These are phyloP conservation scores for Patiria pectinifera DNA, from an alignment of 53 echinoderm and acorn worm species.

Conservation along the genomic window DNA sequence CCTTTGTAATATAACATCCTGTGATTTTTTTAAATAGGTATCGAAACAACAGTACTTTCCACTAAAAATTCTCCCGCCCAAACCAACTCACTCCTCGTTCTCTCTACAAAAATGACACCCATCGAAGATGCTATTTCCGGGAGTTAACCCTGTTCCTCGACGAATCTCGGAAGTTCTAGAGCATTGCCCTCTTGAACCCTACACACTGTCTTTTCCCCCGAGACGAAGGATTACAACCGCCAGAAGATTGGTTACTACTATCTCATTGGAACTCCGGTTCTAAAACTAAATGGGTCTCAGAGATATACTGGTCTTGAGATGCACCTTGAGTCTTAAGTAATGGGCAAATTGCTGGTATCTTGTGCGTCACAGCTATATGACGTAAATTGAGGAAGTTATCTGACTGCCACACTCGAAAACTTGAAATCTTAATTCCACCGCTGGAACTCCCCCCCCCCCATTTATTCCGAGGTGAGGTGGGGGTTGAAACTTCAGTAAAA, in stretches of 20 bases:
- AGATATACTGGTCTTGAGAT: background rate
- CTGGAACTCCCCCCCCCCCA: background rate
- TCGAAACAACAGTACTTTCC: too few species aligned
- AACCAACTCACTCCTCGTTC: too few species aligned
- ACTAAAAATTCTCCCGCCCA: too few species aligned
- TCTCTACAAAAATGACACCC: background rate
- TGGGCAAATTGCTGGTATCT: background rate
- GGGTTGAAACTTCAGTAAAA: too few species aligned
- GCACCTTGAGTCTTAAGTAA: background rate
- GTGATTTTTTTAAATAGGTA: too few species aligned
- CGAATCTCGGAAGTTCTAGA: background rate
- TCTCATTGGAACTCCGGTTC: background rate
- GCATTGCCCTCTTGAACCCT: background rate
- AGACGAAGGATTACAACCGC: background rate
- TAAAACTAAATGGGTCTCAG: background rate
- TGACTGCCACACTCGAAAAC: background rate
- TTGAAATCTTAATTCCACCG: background rate
- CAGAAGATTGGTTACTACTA: background rate
- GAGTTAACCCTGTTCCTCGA: background rate
- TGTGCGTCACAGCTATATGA: background rate
- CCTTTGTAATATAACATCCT: too few species aligned
- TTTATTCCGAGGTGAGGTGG: too few species aligned
- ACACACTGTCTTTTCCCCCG: background rate
- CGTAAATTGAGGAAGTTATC: background rate
- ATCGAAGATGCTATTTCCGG: background rate